Base-by-base conservation (phyloP, 2,113 vertebrate genomes). In the Sander vitreus region DNA sequence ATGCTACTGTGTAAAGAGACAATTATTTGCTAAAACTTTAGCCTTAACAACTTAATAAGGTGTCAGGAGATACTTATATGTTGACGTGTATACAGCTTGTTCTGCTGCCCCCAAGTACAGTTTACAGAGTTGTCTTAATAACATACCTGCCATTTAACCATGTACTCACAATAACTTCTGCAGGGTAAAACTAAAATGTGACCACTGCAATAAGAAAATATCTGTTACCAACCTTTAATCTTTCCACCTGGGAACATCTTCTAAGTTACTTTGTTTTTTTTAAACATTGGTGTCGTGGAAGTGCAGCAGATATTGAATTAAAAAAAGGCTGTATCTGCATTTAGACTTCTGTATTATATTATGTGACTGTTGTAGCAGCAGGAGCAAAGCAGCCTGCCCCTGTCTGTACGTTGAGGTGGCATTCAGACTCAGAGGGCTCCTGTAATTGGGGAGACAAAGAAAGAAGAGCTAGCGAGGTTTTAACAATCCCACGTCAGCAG, bases 401-500 rank as follows among this genome's bases (percentile, higher is more conserved):
- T 25, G 80, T 75, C 75, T 11, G 74, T 47, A 3, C 16, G 77
- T 25, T 6, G 27, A 68, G 70, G 62, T 57, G 53, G 73, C 67
- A 51, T 79, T 84, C 73, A 76, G 81, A 62, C 77, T 81, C 68
- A 16, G 36, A 51, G 81, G 63, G 69, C 64, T 76, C 25, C 81
- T 75, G 78, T 88, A 88, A 92, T 93, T 93, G 84, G 19, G 67
- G 64, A 85, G 84, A 94, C 85, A 88, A 89, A 90, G 86, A 78
- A 71, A 83, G 87, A 81, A 76, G 63, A 70, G 68, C 55, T 0
- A 16, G 87, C 27, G 15, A 79, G 83, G 51, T 70, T 94, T 93
- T 93, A 91, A 94, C 86, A 82, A 81, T 84, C 89, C 83, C 67
- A 85, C 88, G 77, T 94, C 94, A 94, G 93, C 85, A 76, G 85